A percentile compares a stretch with the other conserved stretches of the same genome.
Conservation (phyloP, 2,888 invertebrate species). For the Macaria notata region DNA sequence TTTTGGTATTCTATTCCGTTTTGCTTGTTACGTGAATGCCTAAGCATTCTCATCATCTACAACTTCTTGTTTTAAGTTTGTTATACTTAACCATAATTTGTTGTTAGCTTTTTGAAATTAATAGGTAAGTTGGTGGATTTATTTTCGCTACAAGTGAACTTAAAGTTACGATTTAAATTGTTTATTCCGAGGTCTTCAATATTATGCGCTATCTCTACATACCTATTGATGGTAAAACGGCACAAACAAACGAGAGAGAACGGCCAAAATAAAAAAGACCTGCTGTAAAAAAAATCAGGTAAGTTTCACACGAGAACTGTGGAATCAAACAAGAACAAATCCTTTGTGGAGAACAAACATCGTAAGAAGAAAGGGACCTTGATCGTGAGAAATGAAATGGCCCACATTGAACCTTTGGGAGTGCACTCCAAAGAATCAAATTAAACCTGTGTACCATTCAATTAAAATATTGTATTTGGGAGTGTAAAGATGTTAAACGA, state of each 20-base stretch:
- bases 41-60: no score
- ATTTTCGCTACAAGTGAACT: no score
- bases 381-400: constrained; percentile 35
- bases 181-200: no score
- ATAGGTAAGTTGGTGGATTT: no score
- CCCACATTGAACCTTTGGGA: constrained; percentile 11
- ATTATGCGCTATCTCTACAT: no score
- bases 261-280: constrained; percentile 17
- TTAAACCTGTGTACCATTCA: constrained; percentile 1
- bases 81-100: no score
- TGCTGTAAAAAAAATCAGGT: constrained; percentile 26
- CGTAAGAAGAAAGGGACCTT: constrained; percentile 33
- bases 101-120: no score
- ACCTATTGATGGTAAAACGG: no score
- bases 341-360: constrained; percentile 36
- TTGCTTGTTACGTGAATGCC: no score
- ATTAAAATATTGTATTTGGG: constrained; percentile 1
- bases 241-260: not conserved
- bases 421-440: not conserved
- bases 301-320: constrained; percentile 34
- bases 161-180: no score
- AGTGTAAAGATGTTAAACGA: no score
- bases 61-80: no score
- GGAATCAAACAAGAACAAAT: constrained; percentile 34
- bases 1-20: not conserved